Conservation (phyloP, 2,113 vertebrate species). For the Podarcis muralis region DNA sequence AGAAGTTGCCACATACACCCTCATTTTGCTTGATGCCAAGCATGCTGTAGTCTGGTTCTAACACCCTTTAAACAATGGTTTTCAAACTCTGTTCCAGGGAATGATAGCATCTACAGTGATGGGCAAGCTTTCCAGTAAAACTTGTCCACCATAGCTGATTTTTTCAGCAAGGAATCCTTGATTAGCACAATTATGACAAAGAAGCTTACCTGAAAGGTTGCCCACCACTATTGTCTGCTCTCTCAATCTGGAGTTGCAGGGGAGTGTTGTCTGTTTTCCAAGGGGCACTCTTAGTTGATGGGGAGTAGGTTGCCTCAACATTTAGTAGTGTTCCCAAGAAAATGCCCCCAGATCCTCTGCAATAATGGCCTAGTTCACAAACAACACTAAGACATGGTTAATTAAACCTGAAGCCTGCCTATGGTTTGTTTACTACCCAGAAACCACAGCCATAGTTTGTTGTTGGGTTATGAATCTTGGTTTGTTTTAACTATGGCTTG, state of each 20-base stretch:
- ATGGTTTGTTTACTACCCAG: too few relatives aligned
- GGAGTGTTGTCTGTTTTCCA: not conserved
- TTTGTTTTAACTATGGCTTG: too few relatives aligned
- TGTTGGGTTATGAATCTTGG: too few relatives aligned
- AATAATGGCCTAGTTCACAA: too few relatives aligned
- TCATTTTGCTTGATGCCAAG: conserved; percentile 38
- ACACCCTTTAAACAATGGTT: conserved; percentile 32
- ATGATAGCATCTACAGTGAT: not conserved
- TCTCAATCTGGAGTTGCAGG: not conserved
- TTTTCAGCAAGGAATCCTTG: not conserved
- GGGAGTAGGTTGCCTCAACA: not conserved
- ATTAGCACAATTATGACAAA: not conserved
- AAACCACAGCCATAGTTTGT: too few relatives aligned
- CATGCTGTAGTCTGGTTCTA: conserved; percentile 14
- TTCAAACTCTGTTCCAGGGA: not conserved
- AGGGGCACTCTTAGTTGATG: not conserved
- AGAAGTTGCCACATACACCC: conserved; percentile 43
- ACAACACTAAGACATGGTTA: too few relatives aligned
- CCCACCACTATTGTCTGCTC: not conserved
- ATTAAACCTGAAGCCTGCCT: too few relatives aligned
- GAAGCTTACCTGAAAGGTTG: not conserved
- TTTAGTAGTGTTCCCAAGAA: not conserved
- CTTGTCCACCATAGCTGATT: not conserved
- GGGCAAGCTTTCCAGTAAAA: not conserved
- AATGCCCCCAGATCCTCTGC: not conserved